A percentile compares a stretch with the other conserved stretches of the same genome.
Conservation (phyloP, 2,888 invertebrate genomes). For the Nomada goodeniana region DNA sequence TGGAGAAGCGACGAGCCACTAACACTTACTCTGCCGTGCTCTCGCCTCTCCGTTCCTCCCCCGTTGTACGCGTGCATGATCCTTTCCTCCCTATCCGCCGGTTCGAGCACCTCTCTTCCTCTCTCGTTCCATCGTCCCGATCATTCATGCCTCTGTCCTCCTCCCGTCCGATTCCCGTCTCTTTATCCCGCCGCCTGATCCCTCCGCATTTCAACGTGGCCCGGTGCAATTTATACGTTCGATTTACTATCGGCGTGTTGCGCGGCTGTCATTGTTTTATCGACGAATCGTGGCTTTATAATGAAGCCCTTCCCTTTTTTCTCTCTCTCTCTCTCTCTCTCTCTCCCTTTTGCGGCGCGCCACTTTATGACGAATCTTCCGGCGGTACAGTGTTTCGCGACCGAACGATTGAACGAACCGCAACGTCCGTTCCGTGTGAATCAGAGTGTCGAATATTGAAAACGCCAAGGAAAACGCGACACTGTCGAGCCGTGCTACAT, state of each 20-base stretch:
- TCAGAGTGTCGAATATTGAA: neutral
- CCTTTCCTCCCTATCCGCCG: conserved; percentile 55
- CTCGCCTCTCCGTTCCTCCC: conserved; percentile 34
- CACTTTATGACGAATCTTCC: conserved; percentile 17
- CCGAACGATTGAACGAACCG: neutral
- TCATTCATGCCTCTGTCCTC: conserved; percentile 63
- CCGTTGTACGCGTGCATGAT: conserved; percentile 43
- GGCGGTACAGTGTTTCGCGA: neutral
- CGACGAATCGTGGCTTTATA: conserved; percentile 46
- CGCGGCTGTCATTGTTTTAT: conserved; percentile 68
- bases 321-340: too few species aligned
- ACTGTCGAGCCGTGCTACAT: conserved; percentile 6
- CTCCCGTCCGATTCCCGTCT: conserved; percentile 54
- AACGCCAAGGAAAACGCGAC: neutral
- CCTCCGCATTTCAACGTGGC: conserved; percentile 59
- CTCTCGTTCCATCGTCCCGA: conserved; percentile 57
- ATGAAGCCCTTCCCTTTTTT: conserved; percentile 27
- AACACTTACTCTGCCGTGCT: conserved; percentile 78
- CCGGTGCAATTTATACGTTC: conserved; percentile 58
- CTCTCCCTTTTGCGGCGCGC: neutral
- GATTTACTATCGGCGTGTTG: conserved; percentile 65
- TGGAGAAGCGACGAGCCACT: conserved; percentile 84
- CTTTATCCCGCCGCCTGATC: conserved; percentile 59
- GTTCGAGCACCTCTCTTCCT: conserved; percentile 50
- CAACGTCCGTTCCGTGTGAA: neutral